Base-by-base conservation (phyloP, 2,797 vertebrate species). In the Netta rufina region DNA sequence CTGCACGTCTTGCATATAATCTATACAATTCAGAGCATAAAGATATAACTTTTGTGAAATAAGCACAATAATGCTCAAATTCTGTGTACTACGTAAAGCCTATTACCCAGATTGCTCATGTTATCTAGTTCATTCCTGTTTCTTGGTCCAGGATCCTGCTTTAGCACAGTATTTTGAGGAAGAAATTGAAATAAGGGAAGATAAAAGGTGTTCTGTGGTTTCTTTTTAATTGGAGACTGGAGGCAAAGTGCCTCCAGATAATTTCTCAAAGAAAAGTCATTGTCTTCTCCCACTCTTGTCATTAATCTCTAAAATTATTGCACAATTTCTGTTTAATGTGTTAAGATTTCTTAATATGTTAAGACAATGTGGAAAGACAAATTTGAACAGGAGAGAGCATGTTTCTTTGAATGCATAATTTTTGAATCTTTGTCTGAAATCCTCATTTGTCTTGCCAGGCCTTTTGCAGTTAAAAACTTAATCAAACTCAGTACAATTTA, bases 281-380 rank as follows among this genome's bases (percentile, higher is more conserved):
- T 97, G 94, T 97, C 91, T 97, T 97, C 94, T 96, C 81, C 72
- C 93, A 93, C 88, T 93, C 93, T 93, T 95, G 93, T 70, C 91
- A 95, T 97, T 97, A 95, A 97, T 96, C 92, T 96, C 87, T 92
- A 84, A 96, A 96, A 97, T 96, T 96, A 93, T 96, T 97, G 95
- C 95, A 94, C 94, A 96, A 96, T 96, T 95, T 96, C 92, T 89
- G 78, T 95, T 96, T 96, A 94, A 96, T 93, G 75, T 94, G 90
- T 95, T 95, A 95, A 92, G 95, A 96, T 95, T 95, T 96, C 93
- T 93, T 93, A 95, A 94, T 96, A 94, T 53, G 93, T 95, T 96
- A 96, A 96, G 92, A 96, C 88, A 97, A 93, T 89, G 95, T 91
- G 54, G 88, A 93, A 93, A 96, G 94, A 97, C 94, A 97, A 95